Evolutionary conservation across 2,888 invertebrate species (phyloP), one percentile per base, ranked within the genome.

Genomic region (Fragum whitleyi): DNA sequence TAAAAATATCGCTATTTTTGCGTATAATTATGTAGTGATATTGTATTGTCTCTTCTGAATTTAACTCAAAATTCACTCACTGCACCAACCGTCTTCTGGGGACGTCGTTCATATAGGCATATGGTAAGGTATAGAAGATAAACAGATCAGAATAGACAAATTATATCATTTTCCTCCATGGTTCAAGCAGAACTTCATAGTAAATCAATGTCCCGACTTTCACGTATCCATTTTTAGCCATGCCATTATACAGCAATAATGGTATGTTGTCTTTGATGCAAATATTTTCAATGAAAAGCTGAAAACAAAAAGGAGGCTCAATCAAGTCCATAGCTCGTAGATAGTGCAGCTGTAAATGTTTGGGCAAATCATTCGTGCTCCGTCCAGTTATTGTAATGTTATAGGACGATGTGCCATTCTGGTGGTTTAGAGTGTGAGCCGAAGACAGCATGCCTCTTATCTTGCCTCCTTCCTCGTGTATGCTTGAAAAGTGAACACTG

Each of bases 371-470:
- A 5, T 9, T 5, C 23, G 3, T 57, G 57, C 23, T 14, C n/a
- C n/a, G 3, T 26, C 57, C 57, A 5, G 26, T n/a, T 7, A 57
- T 57, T 26, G 57, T 57, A 23, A 57, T 26, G n/a, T 57, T 57
- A 26, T 57, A 57, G 57, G 57, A 57, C 23, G 21, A 57, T 57
- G 57, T 23, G 21, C 26, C 57, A 57, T 57, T 57, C 2, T 11
- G 6, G 14, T 57, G 57, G 6, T 57, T n/a, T 57, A 57, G 23
- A 23, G 23, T 57, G 57, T 57, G 57, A 26, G 57, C 57, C 23
- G 57, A 57, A 3, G 57, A 57, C 14, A 57, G 14, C 6, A 23
- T 21, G 23, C 57, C 57, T 11, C 11, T 21, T 14, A 57, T 23
- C n/a, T 2, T 26, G 26, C 23, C 26, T 21, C n/a, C 26, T 2